phyloP scores from a whole-genome alignment of 2,797 vertebrate genomes.

The Melanotaenia nigrans region DNA sequence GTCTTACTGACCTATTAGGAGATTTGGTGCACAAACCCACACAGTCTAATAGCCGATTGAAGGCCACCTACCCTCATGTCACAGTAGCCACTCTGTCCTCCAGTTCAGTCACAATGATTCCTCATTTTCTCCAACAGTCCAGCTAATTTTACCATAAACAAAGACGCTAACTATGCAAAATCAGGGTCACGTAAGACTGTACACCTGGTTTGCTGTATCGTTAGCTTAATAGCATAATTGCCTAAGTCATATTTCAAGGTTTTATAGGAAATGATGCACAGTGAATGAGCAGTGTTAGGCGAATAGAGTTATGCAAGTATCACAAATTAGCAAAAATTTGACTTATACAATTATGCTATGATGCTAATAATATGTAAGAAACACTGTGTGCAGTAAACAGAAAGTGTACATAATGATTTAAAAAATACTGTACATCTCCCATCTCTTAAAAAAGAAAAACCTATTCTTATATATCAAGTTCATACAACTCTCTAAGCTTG shows the following conservation, averaged over 20 bases:
- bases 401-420: constrained; percentile 7
- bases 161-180: not conserved
- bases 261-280: too few species aligned
- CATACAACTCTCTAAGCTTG: constrained; percentile 29
- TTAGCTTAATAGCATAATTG: too few species aligned
- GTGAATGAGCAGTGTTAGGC: too few species aligned
- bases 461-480: constrained; percentile 47
- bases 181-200: not conserved
- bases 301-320: too few species aligned
- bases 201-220: not conserved
- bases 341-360: too few species aligned
- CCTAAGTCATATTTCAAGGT: too few species aligned
- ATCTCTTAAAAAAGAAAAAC: constrained; percentile 29
- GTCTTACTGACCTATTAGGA: constrained; percentile 41
- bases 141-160: constrained; percentile 10
- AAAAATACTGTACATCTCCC: constrained; percentile 22
- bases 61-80: constrained; percentile 59
- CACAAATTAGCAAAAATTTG: too few species aligned
- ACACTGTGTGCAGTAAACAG: not conserved
- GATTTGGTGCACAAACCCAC: constrained; percentile 14
- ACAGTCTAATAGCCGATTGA: constrained; percentile 20
- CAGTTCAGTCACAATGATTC: constrained; percentile 20
- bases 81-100: constrained; percentile 38
- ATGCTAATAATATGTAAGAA: too few species aligned
- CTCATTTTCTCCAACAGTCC: constrained; percentile 34